Evolutionary conservation across 1,140 invertebrate genomes (phyloP).

Genomic region (Thrips palmi): DNA sequence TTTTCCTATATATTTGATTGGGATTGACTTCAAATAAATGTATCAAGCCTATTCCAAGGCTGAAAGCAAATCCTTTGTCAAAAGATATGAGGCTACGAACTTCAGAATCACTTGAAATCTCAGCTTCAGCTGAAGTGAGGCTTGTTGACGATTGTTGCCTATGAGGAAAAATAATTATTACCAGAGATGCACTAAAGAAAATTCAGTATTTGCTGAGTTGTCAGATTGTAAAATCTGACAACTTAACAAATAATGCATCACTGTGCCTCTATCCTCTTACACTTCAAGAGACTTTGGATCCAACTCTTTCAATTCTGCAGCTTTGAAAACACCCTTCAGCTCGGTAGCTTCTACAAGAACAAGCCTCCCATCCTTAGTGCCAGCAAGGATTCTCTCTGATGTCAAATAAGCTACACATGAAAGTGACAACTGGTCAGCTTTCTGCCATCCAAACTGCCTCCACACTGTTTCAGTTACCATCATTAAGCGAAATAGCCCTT

Average conservation of each 20-base stretch:
- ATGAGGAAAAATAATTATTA: too few relatives aligned
- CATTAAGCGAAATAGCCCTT: slow-evolving; percentile 52
- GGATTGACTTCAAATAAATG: slow-evolving; percentile 45
- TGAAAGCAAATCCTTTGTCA: slow-evolving; percentile 38
- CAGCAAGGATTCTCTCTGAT: slow-evolving; percentile 52
- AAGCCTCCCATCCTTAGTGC: slow-evolving; percentile 49
- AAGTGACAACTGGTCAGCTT: slow-evolving; percentile 54
- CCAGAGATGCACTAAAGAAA: too few relatives aligned
- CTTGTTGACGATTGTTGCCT: too few relatives aligned
- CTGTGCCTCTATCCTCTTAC: too few relatives aligned
- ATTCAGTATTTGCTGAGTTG: too few relatives aligned
- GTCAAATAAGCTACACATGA: slow-evolving; percentile 50
- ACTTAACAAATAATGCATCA: too few relatives aligned
- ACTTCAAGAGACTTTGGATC: too few relatives aligned
- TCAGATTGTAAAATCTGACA: too few relatives aligned
- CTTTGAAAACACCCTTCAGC: slow-evolving; percentile 39
- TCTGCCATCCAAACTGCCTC: slow-evolving; percentile 64
- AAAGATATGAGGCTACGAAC: slow-evolving; percentile 32
- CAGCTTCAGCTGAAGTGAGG: slow-evolving; percentile 10
- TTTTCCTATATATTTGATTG: slow-evolving; percentile 35
- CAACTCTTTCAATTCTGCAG: slow-evolving; percentile 26
- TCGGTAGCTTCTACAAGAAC: slow-evolving; percentile 65
- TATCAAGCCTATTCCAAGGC: slow-evolving; percentile 34
- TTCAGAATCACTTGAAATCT: slow-evolving; percentile 16
- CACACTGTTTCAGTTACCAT: slow-evolving; percentile 61